These are phyloP conservation scores for Dipodomys merriami DNA, from an alignment of 2,113 vertebrate genomes.

Conservation along the genomic window DNA sequence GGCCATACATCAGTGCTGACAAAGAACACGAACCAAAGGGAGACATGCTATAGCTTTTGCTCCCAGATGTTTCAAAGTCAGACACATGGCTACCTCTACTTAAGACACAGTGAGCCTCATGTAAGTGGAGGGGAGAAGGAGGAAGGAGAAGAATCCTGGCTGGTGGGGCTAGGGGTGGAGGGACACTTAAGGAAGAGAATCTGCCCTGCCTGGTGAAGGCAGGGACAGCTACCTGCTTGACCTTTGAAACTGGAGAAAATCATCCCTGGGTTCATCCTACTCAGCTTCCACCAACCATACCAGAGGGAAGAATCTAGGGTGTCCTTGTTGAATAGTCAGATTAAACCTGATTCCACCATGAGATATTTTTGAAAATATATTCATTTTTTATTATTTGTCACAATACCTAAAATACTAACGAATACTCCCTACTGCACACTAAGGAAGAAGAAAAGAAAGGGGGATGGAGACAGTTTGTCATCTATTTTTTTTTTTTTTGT, in stretches of 20 bases:
- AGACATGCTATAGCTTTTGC: not conserved
- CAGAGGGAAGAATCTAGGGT: not conserved
- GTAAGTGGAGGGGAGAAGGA: not conserved
- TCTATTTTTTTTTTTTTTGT: too few species aligned
- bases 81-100: constrained; percentile 6
- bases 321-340: constrained; percentile 2
- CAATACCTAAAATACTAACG: not conserved
- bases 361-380: not conserved
- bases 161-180: not conserved
- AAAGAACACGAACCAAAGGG: constrained; percentile 47
- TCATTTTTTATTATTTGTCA: not conserved
- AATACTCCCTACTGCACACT: accelerated
- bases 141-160: too few species aligned
- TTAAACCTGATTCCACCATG: not conserved
- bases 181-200: constrained; percentile 78
- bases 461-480: not conserved
- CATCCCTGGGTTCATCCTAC: not conserved
- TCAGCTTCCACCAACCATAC: not conserved
- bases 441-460: not conserved
- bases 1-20: constrained; percentile 11
- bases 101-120: constrained; percentile 34
- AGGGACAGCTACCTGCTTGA: constrained; percentile 28
- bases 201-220: constrained; percentile 50
- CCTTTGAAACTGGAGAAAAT: constrained; percentile 61
- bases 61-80: constrained; percentile 29